These are phyloP conservation scores for Notolabrus celidotus DNA, from an alignment of 2,797 vertebrate species.

Conservation along the genomic window DNA sequence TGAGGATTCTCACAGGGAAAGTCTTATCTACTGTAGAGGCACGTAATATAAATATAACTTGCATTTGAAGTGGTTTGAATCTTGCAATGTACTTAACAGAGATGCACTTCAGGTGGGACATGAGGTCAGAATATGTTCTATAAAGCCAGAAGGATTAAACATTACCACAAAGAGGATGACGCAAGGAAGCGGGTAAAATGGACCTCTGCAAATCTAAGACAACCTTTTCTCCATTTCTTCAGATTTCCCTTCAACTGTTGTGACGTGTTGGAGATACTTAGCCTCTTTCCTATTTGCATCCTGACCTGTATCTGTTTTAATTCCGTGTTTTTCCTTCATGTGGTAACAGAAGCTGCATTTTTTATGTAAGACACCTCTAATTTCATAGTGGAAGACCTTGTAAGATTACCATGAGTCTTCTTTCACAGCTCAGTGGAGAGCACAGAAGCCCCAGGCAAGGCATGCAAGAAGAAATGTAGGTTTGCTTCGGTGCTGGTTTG, in stretches of 20 bases:
- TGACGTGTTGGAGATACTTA: not conserved
- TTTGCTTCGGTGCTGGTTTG: not conserved
- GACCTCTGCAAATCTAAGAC: not conserved
- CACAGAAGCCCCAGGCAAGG: not conserved
- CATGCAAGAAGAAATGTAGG: not conserved
- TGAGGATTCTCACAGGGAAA: slow-evolving; percentile 1
- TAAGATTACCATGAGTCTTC: slow-evolving; percentile 4
- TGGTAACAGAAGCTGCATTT: not conserved
- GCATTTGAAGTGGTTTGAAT: slow-evolving; percentile 5
- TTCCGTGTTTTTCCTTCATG: not conserved
- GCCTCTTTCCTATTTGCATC: not conserved
- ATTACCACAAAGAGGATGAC: not conserved
- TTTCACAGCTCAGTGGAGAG: fast-evolving
- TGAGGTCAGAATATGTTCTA: slow-evolving; percentile 14
- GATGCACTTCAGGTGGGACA: not conserved
- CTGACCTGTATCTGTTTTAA: not conserved
- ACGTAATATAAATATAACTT: slow-evolving; percentile 1
- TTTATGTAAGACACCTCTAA: not conserved
- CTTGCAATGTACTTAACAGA: not conserved
- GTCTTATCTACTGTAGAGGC: not conserved
- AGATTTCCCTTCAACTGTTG: not conserved
- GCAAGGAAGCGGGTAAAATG: not conserved
- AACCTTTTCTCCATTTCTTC: not conserved
- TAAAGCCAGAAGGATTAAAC: slow-evolving; percentile 8
- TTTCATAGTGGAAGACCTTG: not conserved